Evolutionary conservation across 2,888 invertebrate genomes (phyloP), one percentile per base, ranked within the genome.

Genomic region (Stenodema calcarata): DNA sequence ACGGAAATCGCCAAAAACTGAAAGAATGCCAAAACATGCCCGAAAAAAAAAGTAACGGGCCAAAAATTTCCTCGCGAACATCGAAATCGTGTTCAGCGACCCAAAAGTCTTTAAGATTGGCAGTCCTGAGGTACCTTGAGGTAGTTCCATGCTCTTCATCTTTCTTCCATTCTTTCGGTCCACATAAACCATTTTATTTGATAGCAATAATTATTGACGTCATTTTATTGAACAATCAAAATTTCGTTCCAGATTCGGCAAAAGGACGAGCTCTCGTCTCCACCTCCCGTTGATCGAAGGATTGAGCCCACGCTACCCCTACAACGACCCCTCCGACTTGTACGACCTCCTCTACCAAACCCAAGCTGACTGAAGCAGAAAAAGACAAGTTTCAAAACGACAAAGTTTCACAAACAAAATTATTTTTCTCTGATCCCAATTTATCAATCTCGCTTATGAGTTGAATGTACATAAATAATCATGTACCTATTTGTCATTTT

Each of bases 191-290:
- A 70, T 23, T 70, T 70, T n/a, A 70, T 35, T 35, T 35, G 35
- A 35, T 4, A 35, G 7, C 35, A 35, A 35, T 35, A 7, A 16
- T 73, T 54, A 4, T 54, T 54, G 54, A 18, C 16, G 18, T 54
- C 54, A 54, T 6, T 54, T 54, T 54, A 54, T 35, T 7, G 35
- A 18, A 54, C 3, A 69, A 69, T 28, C 4, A 16, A 73, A 30
- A 3, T 41, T 80, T 54, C 18, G 28, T 82, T 88, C 11, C 79
- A 88, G 88, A 82, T 88, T 88, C 54, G 88, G 88, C 12, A 88
- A 88, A 83, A 79, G 88, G 82, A 88, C 88, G 27, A 30, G 28
- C 47, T 47, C 76, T 14, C 35, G 88, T 62, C 70, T 85, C 81
- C 88, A 87, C 35, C 73, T 87, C 16, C 81, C 87, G 0, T 41